Conservation (phyloP, 2,797 vertebrate genomes). For the Sebastes miniatus region DNA sequence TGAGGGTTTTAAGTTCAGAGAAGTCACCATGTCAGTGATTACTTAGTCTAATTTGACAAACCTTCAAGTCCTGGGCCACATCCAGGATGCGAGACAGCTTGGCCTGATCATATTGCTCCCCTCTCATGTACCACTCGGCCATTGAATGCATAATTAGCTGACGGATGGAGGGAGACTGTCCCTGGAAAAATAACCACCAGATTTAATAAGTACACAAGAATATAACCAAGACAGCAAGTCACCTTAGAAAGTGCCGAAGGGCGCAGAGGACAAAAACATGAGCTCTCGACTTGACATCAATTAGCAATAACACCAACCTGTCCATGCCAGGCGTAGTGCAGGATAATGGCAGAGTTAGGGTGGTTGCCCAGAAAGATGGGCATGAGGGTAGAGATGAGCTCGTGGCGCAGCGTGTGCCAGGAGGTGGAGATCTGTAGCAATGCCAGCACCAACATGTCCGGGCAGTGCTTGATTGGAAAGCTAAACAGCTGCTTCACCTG, state of each 20-base stretch:
- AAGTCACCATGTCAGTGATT: background rate
- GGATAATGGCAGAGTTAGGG: constrained; percentile 98
- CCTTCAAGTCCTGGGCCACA: constrained; percentile 99
- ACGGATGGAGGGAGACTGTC: constrained; percentile 98
- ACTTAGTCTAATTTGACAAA: constrained; percentile 57
- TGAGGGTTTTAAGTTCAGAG: background rate
- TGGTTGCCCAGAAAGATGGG: constrained; percentile 99
- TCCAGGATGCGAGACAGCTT: constrained; percentile 98
- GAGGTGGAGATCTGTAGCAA: constrained; percentile 97
- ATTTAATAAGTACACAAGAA: background rate
- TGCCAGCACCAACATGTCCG: constrained; percentile 98
- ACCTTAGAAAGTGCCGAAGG: background rate
- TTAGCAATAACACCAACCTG: constrained; percentile 84
- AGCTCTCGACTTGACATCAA: background rate
- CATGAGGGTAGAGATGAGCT: constrained; percentile 99
- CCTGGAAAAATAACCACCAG: constrained; percentile 57
- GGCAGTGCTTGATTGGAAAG: constrained; percentile 99
- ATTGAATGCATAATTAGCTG: constrained; percentile 99
- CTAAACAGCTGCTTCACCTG: constrained; percentile 99
- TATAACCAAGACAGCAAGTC: background rate
- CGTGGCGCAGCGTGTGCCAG: constrained; percentile 97
- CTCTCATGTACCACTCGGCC: constrained; percentile 99
- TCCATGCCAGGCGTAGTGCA: constrained; percentile 99
- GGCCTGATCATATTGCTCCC: constrained; percentile 98
- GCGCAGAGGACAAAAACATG: background rate